Base-by-base conservation (phyloP, 2,113 vertebrate genomes). In the Pelvicachromis taeniatus region DNA sequence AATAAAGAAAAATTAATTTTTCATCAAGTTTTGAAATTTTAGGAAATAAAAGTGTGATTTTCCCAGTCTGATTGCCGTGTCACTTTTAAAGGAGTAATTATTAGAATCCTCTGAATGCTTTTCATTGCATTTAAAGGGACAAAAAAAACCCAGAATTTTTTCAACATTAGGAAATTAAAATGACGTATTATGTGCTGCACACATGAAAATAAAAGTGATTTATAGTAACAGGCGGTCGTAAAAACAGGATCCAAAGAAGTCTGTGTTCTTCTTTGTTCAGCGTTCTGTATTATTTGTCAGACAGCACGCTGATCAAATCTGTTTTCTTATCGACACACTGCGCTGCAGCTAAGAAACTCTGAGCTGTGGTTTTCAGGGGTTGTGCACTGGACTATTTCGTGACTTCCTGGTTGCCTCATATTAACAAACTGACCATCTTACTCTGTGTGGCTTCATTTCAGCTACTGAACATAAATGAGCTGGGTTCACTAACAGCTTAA, bases 301-400 rank as follows among this genome's bases (percentile, higher is more conserved):
- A 70, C 21, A 29, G 23, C 42, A 19, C 42, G 17, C 45, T 17
- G 4, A 48, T 31, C 42, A 31, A 73, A 48, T 75, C 9, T 50
- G 45, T 48, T 50, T 50, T 50, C 1, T 75, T 31, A 75, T 29
- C 16, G 10, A 75, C 68, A 50, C 26, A 19, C 42, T 31, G 68
- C 45, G 16, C 42, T 50, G 68, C 68, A 50, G 68, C 68, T 73
- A 17, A 48, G 68, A 19, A 31, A 59, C 31, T 59, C 58, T 29
- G 58, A 31, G 54, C 45, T 61, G 65, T 33, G 65, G 84, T 81
- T 86, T 86, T 50, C 54, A 58, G 56, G 2, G 40, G 50, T 48
- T 48, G 33, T 21, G 50, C 26, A 42, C 38, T n/a, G 38, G 45
- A 86, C 52, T 82, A 70, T 86, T 86, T 86, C 38, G 78, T 50